Evolutionary conservation across 1,140 invertebrate genomes (phyloP), one percentile per base, ranked within the genome.

Genomic region (Eriosoma lanigerum): DNA sequence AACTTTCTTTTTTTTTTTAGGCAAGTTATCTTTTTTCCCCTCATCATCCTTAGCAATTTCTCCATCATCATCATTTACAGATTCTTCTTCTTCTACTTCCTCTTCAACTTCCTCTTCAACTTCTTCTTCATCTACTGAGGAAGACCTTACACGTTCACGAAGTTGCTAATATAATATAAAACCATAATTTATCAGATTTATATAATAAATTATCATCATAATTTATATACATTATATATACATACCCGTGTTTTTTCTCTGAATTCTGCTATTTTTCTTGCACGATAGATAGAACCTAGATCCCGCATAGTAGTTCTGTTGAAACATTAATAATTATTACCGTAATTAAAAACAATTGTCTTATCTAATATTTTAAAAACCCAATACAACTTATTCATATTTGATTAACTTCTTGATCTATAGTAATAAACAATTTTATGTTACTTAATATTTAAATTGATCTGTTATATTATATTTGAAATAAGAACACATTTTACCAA

Each of bases 91-190:
- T 21, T 81, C 81, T 9, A 54, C 81, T 81, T 80, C 78, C 54
- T 81, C 80, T 78, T 82, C 80, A 6, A 81, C 76, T 44, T 82
- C 73, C 62, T 82, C 78, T 46, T 82, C 82, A 72, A 81, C 56
- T 60, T 78, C 75, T 60, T 78, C 73, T 60, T 76, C 73, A 46
- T 76, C 75, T 1, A n/a, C 17, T 44, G 56, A 78, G 9, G 56
- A 56, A 44, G 75, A 60, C 6, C 75, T 62, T 44, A 62, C 56
- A 60, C 75, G 75, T 62, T 78, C 75, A 78, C 75, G 75, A 12
- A 78, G 24, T 78, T 78, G 75, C 75, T 78, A 60, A 44, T 38
- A 58, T 38, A 24, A 8, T 15, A 21, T 17, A 62, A 29, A 78
- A 29, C 17, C 13, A n/a, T n/a, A 32, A 44, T 24, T 60, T n/a